phyloP scores from a whole-genome alignment of 2,113 vertebrate genomes.

The Ptychochromis oligacanthus region DNA sequence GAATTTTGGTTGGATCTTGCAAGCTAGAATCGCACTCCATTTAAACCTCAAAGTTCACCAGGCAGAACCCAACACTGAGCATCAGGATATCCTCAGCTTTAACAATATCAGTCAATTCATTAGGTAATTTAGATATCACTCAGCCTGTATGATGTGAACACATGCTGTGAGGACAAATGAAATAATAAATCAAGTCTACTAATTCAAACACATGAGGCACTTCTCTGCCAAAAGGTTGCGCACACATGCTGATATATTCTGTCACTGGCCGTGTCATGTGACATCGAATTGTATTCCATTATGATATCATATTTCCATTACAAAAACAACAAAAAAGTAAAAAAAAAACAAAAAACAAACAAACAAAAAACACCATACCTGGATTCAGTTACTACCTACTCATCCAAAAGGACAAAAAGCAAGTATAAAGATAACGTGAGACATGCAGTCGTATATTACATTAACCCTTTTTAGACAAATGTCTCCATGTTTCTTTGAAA shows the following conservation, averaged over 20 bases:
- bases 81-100: neutral
- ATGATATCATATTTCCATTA: neutral
- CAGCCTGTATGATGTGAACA: neutral
- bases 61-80: neutral
- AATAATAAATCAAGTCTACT: conserved; percentile 37
- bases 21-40: no score
- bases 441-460: neutral
- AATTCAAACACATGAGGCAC: conserved; percentile 53
- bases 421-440: no score
- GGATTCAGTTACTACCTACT: neutral
- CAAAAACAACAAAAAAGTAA: no score
- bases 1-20: no score
- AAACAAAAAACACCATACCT: no score
- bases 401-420: neutral
- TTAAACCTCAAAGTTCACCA: no score
- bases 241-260: neutral
- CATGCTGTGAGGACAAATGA: conserved; percentile 10
- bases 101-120: neutral
- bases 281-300: neutral
- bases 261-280: neutral
- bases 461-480: neutral
- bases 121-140: no score
- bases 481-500: neutral
- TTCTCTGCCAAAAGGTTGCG: conserved; percentile 44
- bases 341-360: no score